A percentile compares a stretch with the other conserved stretches of the same genome.
Evolutionary conservation across 2,113 vertebrate genomes (phyloP).

Genomic region (Lasiurus borealis): DNA sequence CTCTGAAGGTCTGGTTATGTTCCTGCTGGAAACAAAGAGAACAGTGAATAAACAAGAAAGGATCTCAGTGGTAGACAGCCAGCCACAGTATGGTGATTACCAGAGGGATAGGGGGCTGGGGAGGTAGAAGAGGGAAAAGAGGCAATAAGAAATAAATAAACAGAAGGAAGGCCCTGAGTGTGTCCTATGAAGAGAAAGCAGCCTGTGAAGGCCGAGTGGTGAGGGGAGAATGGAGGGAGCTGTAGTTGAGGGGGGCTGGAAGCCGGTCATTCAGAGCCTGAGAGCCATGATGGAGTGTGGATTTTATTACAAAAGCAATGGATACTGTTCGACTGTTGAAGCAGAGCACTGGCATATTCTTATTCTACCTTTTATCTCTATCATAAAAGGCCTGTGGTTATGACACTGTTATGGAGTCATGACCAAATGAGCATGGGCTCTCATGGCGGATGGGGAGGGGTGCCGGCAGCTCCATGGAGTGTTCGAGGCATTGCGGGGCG

Average conservation of each 20-base stretch:
- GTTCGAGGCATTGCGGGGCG: not conserved
- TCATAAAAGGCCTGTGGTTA: no score
- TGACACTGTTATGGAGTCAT: no score
- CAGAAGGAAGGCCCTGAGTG: not conserved
- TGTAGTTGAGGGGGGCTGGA: not conserved
- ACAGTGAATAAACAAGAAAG: not conserved
- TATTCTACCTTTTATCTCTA: not conserved
- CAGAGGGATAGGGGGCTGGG: not conserved
- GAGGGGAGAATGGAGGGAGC: no score
- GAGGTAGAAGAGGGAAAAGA: not conserved
- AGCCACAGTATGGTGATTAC: not conserved
- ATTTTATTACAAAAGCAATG: not conserved
- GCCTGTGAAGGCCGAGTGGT: no score
- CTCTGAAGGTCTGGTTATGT: not conserved
- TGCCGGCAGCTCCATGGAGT: no score
- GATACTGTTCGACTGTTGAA: not conserved
- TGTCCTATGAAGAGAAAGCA: not conserved
- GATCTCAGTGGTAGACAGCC: not conserved
- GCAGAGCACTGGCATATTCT: no score
- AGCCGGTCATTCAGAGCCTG: not conserved
- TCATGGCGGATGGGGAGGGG: no score
- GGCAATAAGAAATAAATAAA: not conserved
- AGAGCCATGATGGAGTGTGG: not conserved
- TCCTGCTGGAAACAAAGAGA: not conserved
- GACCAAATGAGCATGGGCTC: no score